Conservation (phyloP, 2,888 invertebrate genomes). For the Isoperla grammatica region DNA sequence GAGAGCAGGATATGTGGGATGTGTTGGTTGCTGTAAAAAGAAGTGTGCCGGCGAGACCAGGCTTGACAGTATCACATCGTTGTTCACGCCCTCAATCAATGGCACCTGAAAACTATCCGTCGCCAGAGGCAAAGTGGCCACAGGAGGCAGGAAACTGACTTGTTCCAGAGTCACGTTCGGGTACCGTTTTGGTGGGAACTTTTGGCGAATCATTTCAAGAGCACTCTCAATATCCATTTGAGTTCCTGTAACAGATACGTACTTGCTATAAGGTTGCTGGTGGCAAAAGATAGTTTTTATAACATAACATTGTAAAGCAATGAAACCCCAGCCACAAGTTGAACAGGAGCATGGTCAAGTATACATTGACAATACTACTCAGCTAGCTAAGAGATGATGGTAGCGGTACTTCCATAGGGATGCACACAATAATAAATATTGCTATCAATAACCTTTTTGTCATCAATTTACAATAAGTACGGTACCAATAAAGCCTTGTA, state of each 20-base stretch:
- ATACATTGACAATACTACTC: too few species aligned
- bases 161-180: slow-evolving; percentile 70
- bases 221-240: slow-evolving; percentile 75
- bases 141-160: slow-evolving; percentile 44
- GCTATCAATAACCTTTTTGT: too few species aligned
- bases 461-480: too few species aligned
- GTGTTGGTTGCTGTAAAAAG: slow-evolving; percentile 92
- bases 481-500: too few species aligned
- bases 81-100: slow-evolving; percentile 85
- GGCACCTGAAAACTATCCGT: slow-evolving; percentile 64
- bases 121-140: slow-evolving; percentile 43
- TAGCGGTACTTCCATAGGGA: too few species aligned
- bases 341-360: too few species aligned
- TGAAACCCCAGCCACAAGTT: too few species aligned
- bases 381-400: too few species aligned
- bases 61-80: slow-evolving; percentile 86
- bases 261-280: too few species aligned
- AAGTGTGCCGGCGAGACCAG: slow-evolving; percentile 82
- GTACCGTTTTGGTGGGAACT: slow-evolving; percentile 75
- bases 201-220: slow-evolving; percentile 74
- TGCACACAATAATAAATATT: too few species aligned
- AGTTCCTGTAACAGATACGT: slow-evolving; percentile 53
- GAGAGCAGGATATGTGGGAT: slow-evolving; percentile 85
- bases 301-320: too few species aligned
- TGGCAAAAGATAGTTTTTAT: too few species aligned